Conservation (phyloP, 2,113 vertebrate species). For the Peucedramus taeniatus region DNA sequence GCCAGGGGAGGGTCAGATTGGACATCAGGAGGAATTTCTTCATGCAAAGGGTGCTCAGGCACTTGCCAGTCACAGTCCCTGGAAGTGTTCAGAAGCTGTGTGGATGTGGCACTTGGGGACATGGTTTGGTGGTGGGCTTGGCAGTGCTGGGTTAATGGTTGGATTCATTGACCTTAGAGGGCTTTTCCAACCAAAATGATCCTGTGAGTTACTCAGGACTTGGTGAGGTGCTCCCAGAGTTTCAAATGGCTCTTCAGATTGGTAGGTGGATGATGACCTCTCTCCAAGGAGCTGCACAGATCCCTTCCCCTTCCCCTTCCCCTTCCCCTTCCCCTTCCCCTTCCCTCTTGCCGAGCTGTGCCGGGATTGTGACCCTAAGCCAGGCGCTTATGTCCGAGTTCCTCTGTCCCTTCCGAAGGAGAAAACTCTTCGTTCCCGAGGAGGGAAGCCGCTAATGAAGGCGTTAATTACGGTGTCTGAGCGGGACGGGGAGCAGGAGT, state of each 20-base stretch:
- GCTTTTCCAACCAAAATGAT: neutral
- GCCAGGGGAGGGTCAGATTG: neutral
- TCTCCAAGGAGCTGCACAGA: neutral
- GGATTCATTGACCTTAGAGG: no score
- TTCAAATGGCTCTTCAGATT: neutral
- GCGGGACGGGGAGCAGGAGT: neutral
- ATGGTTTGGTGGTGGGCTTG: neutral
- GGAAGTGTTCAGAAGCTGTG: neutral
- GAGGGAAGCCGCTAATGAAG: neutral
- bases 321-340: neutral
- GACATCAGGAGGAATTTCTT: neutral
- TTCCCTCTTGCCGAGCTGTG: neutral
- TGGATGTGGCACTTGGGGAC: neutral
- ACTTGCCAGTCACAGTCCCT: neutral
- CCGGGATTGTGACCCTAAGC: neutral
- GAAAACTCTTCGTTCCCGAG: neutral
- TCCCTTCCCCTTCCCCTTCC: neutral
- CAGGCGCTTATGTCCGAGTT: neutral
- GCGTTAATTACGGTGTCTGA: neutral
- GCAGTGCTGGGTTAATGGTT: neutral
- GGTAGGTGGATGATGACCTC: neutral
- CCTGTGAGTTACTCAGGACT: neutral
- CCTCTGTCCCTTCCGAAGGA: neutral
- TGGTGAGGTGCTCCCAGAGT: neutral
- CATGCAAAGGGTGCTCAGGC: neutral